Conservation (phyloP, 2,797 vertebrate species). For the Pteropus rufus region DNA sequence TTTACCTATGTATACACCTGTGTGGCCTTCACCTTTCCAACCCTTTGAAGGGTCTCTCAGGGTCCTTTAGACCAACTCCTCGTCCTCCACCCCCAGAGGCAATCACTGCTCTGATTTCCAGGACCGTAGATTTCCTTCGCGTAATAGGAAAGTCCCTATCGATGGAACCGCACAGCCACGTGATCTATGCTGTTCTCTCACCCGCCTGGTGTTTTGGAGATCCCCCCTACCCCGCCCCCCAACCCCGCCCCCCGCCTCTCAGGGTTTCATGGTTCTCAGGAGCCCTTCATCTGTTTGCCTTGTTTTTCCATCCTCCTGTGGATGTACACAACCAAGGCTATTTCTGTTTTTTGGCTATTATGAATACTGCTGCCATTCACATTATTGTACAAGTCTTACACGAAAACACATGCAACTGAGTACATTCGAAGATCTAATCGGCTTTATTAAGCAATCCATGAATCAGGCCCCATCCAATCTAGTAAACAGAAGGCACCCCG, state of each 20-base stretch:
- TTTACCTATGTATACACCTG: too few relatives aligned
- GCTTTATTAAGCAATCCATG: neutral
- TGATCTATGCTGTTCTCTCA: neutral
- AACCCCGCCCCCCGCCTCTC: too few relatives aligned
- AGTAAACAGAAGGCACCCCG: neutral
- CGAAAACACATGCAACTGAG: neutral
- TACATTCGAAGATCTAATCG: neutral
- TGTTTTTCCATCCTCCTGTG: neutral
- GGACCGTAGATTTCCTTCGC: neutral
- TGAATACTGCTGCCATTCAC: neutral
- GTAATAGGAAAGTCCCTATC: accelerated
- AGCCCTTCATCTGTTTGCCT: neutral
- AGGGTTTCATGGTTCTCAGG: neutral
- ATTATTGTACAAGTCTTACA: neutral
- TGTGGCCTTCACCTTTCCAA: neutral
- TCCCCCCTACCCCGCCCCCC: neutral
- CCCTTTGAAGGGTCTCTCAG: neutral
- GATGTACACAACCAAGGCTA: neutral
- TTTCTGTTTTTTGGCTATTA: neutral
- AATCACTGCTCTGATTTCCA: neutral
- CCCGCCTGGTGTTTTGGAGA: neutral
- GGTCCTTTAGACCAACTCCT: neutral
- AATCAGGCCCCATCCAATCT: neutral
- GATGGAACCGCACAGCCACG: neutral
- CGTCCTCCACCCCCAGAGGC: too few relatives aligned